Evolutionary conservation across 2,888 invertebrate species (phyloP), one percentile per base, ranked within the genome.

Genomic region (Heliconius erato): DNA sequence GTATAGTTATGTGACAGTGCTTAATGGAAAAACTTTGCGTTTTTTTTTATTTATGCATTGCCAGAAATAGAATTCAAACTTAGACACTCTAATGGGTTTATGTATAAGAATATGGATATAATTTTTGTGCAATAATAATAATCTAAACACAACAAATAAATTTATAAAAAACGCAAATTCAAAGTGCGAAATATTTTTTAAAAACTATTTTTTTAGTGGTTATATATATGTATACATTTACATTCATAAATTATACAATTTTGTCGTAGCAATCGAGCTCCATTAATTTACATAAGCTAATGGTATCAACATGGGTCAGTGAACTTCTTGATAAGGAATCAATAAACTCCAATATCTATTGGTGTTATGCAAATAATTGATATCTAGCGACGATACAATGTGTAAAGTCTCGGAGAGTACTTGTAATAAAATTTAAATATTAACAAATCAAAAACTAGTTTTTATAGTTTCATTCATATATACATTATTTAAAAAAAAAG

Each of bases 281-380:
- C 74, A 79, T 82, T 74, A 84, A 84, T 85, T 85, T 84, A 83
- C 85, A 82, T 85, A 84, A 83, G 81, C 79, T 79, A 80, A 80
- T 84, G 89, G 88, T 88, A 90, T 90, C 90, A 87, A 90, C 90
- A 87, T 89, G 78, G 91, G 91, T 92, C 91, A 90, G 81, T 82
- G 90, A 92, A 90, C 93, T 85, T 19, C 82, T 1, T 85, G 95
- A 95, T 95, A 95, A 94, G 88, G 89, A 93, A 93, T 92, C 95
- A 95, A 94, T 95, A 94, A 94, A 94, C 94, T 86, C 84, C 77
- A 74, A 80, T 87, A 88, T 87, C 88, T 86, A 82, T 86, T 76
- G 85, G 82, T 85, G 86, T 85, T 88, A 89, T 87, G 89, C 88
- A 89, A 90, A 90, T 89, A 89, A 84, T 59, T 26, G 74, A 23